Evolutionary conservation across 64 coral and sea anemone species (phyloP).

Genomic region (Catalaphyllia jardinei): DNA sequence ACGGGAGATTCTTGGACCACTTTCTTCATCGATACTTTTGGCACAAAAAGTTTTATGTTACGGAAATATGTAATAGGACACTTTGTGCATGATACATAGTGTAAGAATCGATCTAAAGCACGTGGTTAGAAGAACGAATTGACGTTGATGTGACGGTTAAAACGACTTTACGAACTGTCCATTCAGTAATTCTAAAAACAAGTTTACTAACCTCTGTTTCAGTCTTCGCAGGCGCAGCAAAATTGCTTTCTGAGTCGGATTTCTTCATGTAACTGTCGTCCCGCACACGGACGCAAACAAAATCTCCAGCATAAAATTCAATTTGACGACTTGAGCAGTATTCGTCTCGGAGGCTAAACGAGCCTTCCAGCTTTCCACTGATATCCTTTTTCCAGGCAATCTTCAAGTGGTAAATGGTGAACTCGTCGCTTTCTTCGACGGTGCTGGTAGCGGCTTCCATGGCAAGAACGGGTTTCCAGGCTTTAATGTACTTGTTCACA

Average conservation of each 20-base stretch:
- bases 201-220: background rate
- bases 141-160: too few species aligned
- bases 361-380: background rate
- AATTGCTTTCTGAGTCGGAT: background rate
- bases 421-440: conserved; percentile 55
- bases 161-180: too few species aligned
- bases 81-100: too few species aligned
- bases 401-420: conserved; percentile 42
- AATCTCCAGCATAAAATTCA: conserved; percentile 33
- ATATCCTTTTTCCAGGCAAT: conserved; percentile 13
- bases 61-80: too few species aligned
- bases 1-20: too few species aligned
- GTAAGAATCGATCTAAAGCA: too few species aligned
- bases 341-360: background rate
- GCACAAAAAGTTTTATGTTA: too few species aligned
- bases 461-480: conserved; percentile 67
- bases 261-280: too few species aligned
- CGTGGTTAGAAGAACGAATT: too few species aligned
- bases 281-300: conserved; percentile 18
- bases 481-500: conserved; percentile 33
- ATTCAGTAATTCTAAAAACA: background rate
- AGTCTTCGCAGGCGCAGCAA: background rate
- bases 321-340: conserved; percentile 30
- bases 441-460: conserved; percentile 71
- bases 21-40: too few species aligned